A percentile compares a stretch with the other conserved stretches of the same genome.
These are phyloP conservation scores for Halcyon leucocephala DNA, from an alignment of 2,797 vertebrate species.

Conservation along the genomic window DNA sequence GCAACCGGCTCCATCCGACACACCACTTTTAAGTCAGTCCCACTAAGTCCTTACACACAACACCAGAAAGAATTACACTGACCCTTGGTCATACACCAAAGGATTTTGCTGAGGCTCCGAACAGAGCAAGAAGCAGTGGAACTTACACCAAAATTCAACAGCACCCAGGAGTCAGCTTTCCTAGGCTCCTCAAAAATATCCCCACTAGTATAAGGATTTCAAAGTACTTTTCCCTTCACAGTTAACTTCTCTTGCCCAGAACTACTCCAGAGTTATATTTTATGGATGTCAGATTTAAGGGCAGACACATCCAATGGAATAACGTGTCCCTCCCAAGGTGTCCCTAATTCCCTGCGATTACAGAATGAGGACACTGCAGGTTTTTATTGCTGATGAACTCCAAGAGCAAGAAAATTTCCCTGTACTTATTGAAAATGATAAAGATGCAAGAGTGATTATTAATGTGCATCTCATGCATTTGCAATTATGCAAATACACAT, in stretches of 20 bases:
- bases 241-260: not conserved
- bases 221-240: not conserved
- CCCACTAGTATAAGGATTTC: not conserved
- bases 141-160: not conserved
- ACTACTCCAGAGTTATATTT: not conserved
- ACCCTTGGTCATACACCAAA: not conserved
- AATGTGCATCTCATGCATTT: constrained; percentile 65
- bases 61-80: not conserved
- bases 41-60: not conserved
- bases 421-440: constrained; percentile 58
- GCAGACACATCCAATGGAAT: not conserved
- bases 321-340: constrained; percentile 42
- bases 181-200: not conserved
- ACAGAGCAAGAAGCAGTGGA: not conserved
- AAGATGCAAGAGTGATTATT: constrained; percentile 59
- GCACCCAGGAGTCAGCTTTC: not conserved
- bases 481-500: constrained; percentile 61
- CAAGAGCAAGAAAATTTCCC: constrained; percentile 48
- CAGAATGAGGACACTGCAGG: constrained; percentile 65
- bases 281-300: not conserved
- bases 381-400: constrained; percentile 66
- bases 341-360: constrained; percentile 16
- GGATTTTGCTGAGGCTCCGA: not conserved
- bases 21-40: rapidly evolving
- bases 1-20: not conserved